Base-by-base conservation (phyloP, 1,140 invertebrate species). In the Cydia pomonella region DNA sequence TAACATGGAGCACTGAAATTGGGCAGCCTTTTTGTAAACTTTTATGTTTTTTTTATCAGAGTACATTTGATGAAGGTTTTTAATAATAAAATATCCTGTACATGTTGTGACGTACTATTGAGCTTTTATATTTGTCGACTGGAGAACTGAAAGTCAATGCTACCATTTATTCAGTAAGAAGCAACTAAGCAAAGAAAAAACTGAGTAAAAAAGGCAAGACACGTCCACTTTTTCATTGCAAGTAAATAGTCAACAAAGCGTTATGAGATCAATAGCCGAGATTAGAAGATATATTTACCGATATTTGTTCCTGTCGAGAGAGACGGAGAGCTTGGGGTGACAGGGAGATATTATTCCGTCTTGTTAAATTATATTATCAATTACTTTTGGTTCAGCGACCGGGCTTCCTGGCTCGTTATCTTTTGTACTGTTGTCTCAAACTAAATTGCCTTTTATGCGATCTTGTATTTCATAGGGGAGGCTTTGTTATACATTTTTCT, bases 351-450 rank as follows among this genome's bases (percentile, higher is more conserved):
- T 90, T 86, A 89, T 88, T 79, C 86, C 85, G 87, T 84, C 84
- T 87, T 85, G 82, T 88, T 87, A 89, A 90, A 90, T 90, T 89
- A 89, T 89, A 87, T 91, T 88, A 88, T 85, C 85, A 86, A 86
- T 88, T 87, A 86, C 82, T 72, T 81, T 80, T 77, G 79, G 79
- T 81, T 82, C 83, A 77, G 78, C 77, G 78, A 78, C 23, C 76
- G 72, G 18, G 33, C 41, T 73, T 74, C 29, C 63, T 47, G 41
- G 72, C 78, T 83, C 77, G 75, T 81, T 83, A 81, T 81, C 81
- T 82, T 82, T 80, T 76, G 64, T 79, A 71, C 73, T 71, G 71
- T 73, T 75, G 59, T 75, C 73, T 77, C 75, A 75, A 25, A 76
- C 64, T 69, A 79, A 79, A 59, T 59, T 59, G 53, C 53, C 53